Evolutionary conservation across 2,113 vertebrate species (phyloP), one percentile per base, ranked within the genome.

Genomic region (Rana temporaria): DNA sequence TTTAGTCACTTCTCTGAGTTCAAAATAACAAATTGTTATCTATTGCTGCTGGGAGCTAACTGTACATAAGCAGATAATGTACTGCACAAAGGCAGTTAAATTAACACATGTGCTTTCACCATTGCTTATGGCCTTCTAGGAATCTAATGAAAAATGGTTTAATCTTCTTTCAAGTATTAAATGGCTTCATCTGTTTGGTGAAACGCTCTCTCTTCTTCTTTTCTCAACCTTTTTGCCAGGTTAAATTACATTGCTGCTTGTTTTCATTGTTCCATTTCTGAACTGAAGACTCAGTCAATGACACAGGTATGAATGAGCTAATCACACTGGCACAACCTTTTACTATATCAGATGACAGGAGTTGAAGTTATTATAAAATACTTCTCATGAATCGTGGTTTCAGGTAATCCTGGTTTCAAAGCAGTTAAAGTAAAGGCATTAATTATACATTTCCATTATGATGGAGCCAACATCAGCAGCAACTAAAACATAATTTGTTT

Each of bases 381-480:
- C 53, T 65, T 52, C 20, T 84, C 81, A 85, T 88, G 84, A 90
- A 87, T 87, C 81, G 77, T 83, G 71, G 79, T 87, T 89, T 91
- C 88, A 89, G 84, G 53, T 79, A 83, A 69, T 78, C 92, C 68
- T 87, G 80, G 87, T 92, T 92, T 86, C 84, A 90, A 90, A 89
- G 87, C 82, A 86, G 68, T 88, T 85, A 85, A 90, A 91, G 83
- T 78, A 86, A 90, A 88, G 24, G 48, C 86, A 92, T 93, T 92
- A 92, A 93, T 93, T 92, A 90, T 90, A 84, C 85, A 91, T 93
- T 92, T 92, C 86, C 87, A 90, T 89, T 90, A 89, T 90, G 88
- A 90, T 89, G 90, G 78, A 90, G 86, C 86, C 86, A 90, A 89
- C 87, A 91, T 89, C 87, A 89, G 87, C 89, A 91, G 81, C 88